Conservation (phyloP, 2,888 invertebrate species). For the Acanthopleura granulata region DNA sequence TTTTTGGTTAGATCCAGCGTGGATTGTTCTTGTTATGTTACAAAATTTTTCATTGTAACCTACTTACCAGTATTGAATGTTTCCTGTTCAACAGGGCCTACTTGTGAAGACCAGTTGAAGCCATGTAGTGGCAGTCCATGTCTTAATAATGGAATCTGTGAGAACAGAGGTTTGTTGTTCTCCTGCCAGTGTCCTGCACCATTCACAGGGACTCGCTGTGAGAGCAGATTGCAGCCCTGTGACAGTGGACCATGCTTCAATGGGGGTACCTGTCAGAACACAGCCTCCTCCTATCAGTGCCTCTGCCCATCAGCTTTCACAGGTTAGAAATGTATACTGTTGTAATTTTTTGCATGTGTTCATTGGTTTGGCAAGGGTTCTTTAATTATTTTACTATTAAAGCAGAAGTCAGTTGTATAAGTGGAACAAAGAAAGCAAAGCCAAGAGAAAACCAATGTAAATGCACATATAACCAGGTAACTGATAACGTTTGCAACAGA, state of each 20-base stretch:
- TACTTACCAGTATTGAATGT: no score
- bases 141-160: constrained; percentile 38
- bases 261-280: background rate
- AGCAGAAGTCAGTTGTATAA: no score
- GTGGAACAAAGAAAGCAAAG: no score
- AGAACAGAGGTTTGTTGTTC: constrained; percentile 29
- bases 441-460: no score
- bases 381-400: no score
- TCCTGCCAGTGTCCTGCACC: constrained; percentile 35
- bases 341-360: background rate
- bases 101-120: background rate
- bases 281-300: background rate
- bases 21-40: no score
- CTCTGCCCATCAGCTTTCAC: background rate
- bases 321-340: background rate
- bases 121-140: constrained; percentile 44
- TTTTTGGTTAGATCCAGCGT: no score
- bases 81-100: constrained; percentile 3
- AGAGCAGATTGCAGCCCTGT: constrained; percentile 21
- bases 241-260: constrained; percentile 15
- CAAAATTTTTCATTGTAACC: no score
- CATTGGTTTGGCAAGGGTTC: no score
- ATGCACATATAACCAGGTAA: no score
- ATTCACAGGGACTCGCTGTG: constrained; percentile 41
- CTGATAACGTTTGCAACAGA: no score